Base-by-base conservation (phyloP, 2,797 vertebrate species). In the Chelon auratus region DNA sequence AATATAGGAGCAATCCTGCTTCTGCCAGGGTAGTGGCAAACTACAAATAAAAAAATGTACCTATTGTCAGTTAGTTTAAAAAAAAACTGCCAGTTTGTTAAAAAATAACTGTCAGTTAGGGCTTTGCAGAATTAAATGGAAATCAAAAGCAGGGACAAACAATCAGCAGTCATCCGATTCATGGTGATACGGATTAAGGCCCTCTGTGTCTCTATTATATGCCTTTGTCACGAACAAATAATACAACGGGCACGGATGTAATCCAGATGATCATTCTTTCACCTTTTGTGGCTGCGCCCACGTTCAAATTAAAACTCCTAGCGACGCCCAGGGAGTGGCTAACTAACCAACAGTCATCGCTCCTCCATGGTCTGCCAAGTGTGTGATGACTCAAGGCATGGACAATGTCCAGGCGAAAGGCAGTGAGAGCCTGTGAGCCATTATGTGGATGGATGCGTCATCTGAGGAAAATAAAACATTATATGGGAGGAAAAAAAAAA, bases 291-390 rank as follows among this genome's bases (percentile, higher is more conserved):
- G 77, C 86, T 86, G 84, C 86, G 84, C 87, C 82, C 71, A 75
- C 57, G 62, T 75, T 62, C 48, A 57, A n/a, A 64, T 39, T 6
- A 26, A 20, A 68, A 66, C 55, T 50, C 58, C 55, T 15, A 70
- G 57, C 85, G 72, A 90, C 78, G 61, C 87, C 83, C 63, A 70
- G 48, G 4, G 36, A 58, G 81, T 87, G 87, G 91, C 84, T 84
- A 80, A 88, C 66, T 13, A 39, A 65, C 53, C 13, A 72, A 69
- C 72, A 66, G 58, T 86, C 79, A 84, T 76, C 43, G 14, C 53
- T 67, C 39, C 75, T 68, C 24, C 37, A 7, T 17, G 1, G 42
- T 59, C 70, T 86, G 78, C 80, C 73, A 77, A 78, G 30, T 20
- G 74, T 75, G 36, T 54, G 73, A 80, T 89, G 90, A 90, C 17